Evolutionary conservation across 2,113 vertebrate genomes (phyloP), one percentile per base, ranked within the genome.

Genomic region (Zosterops borbonicus): DNA sequence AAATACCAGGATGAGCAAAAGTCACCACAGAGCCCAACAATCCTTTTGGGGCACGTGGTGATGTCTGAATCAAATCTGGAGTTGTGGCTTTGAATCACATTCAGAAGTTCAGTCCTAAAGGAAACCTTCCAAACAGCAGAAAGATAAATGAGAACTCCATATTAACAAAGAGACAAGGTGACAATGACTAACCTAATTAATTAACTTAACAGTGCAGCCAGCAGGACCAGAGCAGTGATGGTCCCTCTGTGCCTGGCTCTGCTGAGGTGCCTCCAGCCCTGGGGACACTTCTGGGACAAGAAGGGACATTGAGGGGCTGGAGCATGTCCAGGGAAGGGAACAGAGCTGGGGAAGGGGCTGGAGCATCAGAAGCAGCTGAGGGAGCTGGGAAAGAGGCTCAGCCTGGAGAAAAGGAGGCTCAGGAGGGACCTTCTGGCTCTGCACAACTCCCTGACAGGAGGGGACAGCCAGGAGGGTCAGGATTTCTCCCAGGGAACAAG

Each of bases 41-140:
- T 4, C 11, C 12, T 8, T 47, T 46, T 0, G 0, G 0, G 6
- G 35, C 12, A 55, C 44, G 11, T 15, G 22, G 10, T 11, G 20
- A 79, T 12, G 25, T 59, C 39, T 58, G 20, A 85, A 71, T 6
- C 9, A 39, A 35, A 37, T 47, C 59, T 65, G 47, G 7, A 71
- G 9, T 18, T 18, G 23, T 8, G 35, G 62, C 13, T 96, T 28
- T 33, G 15, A 75, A 28, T 44, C 42, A 18, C 0, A 23, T 33
- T 42, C 44, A 63, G 23, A 63, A 64, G 13, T 18, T 46, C 52
- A 37, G 31, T 9, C n/a, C 28, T 44, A 44, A 64, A 79, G 18
- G 0, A 83, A 24, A 63, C 25, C 11, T 24, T 33, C 50, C 19
- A 17, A 81, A 52, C 15, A 81, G 33, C 41, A 82, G 41, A 46